Conservation (phyloP, 2,888 invertebrate genomes). For the Ormyrus thymus region DNA sequence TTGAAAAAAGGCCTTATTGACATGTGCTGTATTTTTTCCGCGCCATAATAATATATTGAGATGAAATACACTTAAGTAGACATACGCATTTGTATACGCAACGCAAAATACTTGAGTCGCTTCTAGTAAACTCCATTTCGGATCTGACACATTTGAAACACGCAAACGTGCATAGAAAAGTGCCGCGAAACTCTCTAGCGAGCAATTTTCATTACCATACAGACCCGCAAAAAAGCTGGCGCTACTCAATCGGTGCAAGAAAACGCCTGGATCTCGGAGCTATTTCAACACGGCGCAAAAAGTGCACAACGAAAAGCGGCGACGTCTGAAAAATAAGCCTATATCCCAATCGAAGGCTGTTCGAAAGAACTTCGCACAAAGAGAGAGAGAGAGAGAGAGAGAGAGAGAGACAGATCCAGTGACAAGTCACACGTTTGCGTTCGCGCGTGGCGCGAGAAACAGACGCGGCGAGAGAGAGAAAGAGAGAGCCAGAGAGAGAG, state of each 20-base stretch:
- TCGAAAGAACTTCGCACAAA: background rate
- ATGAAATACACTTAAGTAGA: too few relatives aligned
- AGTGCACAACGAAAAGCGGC: background rate
- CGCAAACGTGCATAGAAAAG: too few relatives aligned
- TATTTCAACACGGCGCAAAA: background rate
- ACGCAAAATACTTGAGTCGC: too few relatives aligned
- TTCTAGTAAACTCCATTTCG: too few relatives aligned
- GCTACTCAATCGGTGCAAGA: background rate
- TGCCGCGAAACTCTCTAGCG: too few relatives aligned
- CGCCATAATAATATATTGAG: too few relatives aligned
- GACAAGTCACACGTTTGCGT: slow-evolving; percentile 27
- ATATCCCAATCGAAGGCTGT: slow-evolving; percentile 8
- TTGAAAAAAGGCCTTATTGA: too few relatives aligned
- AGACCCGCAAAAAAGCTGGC: background rate
- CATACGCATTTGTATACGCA: too few relatives aligned
- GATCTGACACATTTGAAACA: too few relatives aligned
- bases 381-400: slow-evolving; percentile 16
- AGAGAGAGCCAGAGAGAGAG: slow-evolving; percentile 53
- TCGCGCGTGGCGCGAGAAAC: slow-evolving; percentile 1
- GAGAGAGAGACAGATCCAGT: slow-evolving; percentile 9
- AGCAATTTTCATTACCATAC: background rate
- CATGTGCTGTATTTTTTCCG: too few relatives aligned
- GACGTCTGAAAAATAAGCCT: slow-evolving; percentile 3
- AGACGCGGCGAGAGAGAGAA: background rate
- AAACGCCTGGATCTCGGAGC: background rate